Evolutionary conservation across 2,113 vertebrate genomes (phyloP), one percentile per base, ranked within the genome.

Genomic region (Prietella phreatophila): DNA sequence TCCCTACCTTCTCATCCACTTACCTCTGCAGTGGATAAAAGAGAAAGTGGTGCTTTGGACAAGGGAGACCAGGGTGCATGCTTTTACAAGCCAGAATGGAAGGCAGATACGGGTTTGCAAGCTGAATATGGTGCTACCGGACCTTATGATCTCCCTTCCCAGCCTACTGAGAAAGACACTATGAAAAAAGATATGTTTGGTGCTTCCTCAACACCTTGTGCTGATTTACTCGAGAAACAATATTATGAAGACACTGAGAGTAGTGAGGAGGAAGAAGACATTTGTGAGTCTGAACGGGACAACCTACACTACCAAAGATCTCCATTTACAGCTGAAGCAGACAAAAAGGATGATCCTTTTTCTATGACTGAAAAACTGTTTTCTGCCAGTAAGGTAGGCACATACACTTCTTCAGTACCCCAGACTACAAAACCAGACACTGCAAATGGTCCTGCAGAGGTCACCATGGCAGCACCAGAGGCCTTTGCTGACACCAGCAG

Each of bases 381-480:
- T 9, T 63, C 85, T 5, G 80, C 86, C 65, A 91, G 89, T 69
- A 93, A 93, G 69, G 69, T 82, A 22, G 87, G 85, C 42, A 50
- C 81, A 5, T 95, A 96, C 88, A 88, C 93, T 89, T 86, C 92
- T 5, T 90, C 85, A 14, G 87, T 92, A 15, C 93, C 92, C 1
- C 88, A 94, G 83, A 86, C 85, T 4, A 88, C 87, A 33, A 90
- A 95, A 88, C 88, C 90, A 36, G 95, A 95, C 20, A 91, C 95
- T 82, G 90, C 95, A 88, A 99, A 98, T 11, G 96, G 97, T 36
- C 96, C 96, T 22, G 95, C 95, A 30, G 97, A 98, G 91, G 95
- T 96, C 90, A 95, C 94, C 91, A 90, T 93, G 78, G 93, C 91
- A 19, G 91, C 94, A 42, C 91, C 90, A 20, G 47, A 90, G 15